Percentiles rank a stretch among this genome's conserved stretches.
Evolutionary conservation across 1,140 invertebrate genomes (phyloP).

Genomic region (Callitettix versicolor): DNA sequence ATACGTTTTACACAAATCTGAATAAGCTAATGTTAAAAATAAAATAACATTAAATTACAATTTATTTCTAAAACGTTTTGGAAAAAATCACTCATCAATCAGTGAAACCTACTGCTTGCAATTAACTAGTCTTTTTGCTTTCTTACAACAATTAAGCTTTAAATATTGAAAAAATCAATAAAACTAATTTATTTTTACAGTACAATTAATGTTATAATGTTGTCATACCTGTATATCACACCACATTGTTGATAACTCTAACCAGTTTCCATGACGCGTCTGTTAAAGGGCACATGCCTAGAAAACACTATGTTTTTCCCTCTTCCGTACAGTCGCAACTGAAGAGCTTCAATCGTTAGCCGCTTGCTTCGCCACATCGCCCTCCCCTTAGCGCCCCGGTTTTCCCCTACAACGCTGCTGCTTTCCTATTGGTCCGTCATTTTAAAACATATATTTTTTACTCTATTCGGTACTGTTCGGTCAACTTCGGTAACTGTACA

Average conservation of each 20-base stretch:
- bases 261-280: slow-evolving; percentile 12
- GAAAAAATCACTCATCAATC: too few species aligned
- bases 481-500: slow-evolving; percentile 9
- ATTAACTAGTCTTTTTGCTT: too few species aligned
- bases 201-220: slow-evolving; percentile 35
- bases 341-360: slow-evolving; percentile 9
- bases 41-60: too few species aligned
- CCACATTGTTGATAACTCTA: slow-evolving; percentile 9
- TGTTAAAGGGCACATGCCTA: slow-evolving; percentile 6
- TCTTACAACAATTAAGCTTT: too few species aligned
- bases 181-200: slow-evolving; percentile 23
- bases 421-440: slow-evolving; percentile 12
- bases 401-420: slow-evolving; percentile 10
- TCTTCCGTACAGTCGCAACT: slow-evolving; percentile 5
- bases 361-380: slow-evolving; percentile 14
- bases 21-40: too few species aligned
- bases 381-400: slow-evolving; percentile 4
- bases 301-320: background rate
- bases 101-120: too few species aligned
- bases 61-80: too few species aligned
- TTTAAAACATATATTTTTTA: slow-evolving; percentile 17
- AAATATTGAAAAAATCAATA: slow-evolving; percentile 27
- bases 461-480: slow-evolving; percentile 9
- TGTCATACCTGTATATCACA: slow-evolving; percentile 26
- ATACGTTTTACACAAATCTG: too few species aligned